phyloP scores from a whole-genome alignment of 2,797 vertebrate genomes.

The Manis pentadactyla region DNA sequence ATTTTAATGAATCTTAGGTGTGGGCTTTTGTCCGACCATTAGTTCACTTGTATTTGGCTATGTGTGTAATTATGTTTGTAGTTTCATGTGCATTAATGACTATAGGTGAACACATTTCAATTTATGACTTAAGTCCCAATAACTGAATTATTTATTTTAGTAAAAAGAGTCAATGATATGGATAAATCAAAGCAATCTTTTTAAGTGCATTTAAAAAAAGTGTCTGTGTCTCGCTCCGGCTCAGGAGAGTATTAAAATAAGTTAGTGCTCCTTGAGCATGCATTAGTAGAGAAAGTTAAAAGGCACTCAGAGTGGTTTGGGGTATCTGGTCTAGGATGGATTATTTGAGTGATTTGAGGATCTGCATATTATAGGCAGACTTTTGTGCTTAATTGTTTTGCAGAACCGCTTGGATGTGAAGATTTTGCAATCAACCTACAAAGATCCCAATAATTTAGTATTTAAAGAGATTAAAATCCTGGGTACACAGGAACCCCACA shows the following conservation, averaged over 20 bases:
- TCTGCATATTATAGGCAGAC: neutral
- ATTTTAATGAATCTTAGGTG: neutral
- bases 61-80: neutral
- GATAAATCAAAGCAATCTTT: neutral
- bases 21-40: neutral
- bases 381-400: constrained; percentile 58
- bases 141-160: neutral
- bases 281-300: neutral
- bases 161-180: neutral
- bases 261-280: neutral
- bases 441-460: constrained; percentile 89
- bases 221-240: neutral
- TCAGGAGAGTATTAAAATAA: neutral
- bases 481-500: constrained; percentile 64
- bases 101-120: neutral
- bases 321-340: accelerated
- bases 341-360: neutral
- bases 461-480: constrained; percentile 92
- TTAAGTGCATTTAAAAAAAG: neutral
- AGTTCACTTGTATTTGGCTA: neutral
- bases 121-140: neutral
- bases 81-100: neutral
- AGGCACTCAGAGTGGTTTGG: neutral
- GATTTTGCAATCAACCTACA: constrained; percentile 83
- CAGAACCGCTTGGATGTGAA: constrained; percentile 87